Conservation (phyloP, 2,888 invertebrate genomes). For the Cenopis cana region DNA sequence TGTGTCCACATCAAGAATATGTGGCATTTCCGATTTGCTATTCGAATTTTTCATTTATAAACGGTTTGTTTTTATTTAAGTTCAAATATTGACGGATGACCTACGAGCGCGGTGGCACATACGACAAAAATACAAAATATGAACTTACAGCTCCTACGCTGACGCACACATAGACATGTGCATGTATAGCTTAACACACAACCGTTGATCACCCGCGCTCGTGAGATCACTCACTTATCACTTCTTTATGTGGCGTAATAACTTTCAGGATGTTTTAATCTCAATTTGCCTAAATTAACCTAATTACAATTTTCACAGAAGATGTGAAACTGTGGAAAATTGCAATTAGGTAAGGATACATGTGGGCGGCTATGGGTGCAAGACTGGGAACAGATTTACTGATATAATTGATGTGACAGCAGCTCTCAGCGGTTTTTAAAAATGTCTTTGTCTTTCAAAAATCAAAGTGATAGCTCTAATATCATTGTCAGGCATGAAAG, state of each 20-base stretch:
- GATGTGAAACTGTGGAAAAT: not conserved
- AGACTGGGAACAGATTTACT: slow-evolving; percentile 10
- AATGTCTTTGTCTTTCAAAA: no score
- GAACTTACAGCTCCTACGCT: no score
- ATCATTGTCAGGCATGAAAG: no score
- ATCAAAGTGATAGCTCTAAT: no score
- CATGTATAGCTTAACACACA: no score
- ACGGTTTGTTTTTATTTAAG: not conserved
- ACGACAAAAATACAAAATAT: no score
- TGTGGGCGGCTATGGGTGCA: slow-evolving; percentile 1
- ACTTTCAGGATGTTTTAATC: not conserved
- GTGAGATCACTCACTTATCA: no score
- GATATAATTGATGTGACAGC: not conserved
- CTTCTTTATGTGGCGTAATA: no score
- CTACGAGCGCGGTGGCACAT: no score
- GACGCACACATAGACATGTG: no score
- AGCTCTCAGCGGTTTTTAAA: not conserved
- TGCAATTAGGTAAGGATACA: slow-evolving; percentile 8
- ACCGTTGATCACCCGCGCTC: not conserved
- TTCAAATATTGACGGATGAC: not conserved
- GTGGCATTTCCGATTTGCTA: not conserved
- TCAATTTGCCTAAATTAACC: not conserved
- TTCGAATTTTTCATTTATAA: not conserved
- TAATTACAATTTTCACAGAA: no score
- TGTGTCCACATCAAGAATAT: not conserved